A percentile compares a stretch with the other conserved stretches of the same genome.
phyloP scores from a whole-genome alignment of 1,140 invertebrate species.

The Campoletis sonorensis region DNA sequence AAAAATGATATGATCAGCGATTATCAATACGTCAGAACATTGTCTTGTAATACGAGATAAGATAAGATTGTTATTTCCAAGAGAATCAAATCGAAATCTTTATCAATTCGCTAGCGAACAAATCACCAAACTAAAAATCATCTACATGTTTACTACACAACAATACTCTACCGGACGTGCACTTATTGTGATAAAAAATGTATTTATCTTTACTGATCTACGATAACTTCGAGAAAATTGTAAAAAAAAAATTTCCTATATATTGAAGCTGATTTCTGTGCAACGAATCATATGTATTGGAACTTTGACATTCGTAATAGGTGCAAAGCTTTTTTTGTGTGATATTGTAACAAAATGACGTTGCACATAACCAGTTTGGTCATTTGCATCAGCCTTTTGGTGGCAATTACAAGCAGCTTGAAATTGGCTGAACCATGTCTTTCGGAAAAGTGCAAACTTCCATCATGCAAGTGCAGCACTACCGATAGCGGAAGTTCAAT shows the following conservation, averaged over 20 bases:
- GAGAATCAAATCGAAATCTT: not conserved
- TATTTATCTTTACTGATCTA: constrained; percentile 19
- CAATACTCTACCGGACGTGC: not conserved
- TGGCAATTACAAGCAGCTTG: constrained; percentile 39
- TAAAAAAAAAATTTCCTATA: not conserved
- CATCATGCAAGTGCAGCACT: constrained; percentile 76
- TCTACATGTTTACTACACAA: not conserved
- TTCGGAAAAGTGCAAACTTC: constrained; percentile 68
- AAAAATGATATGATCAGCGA: not conserved
- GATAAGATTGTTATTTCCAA: constrained; percentile 5
- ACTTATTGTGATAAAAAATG: not conserved
- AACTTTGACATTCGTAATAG: not conserved
- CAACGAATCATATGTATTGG: not conserved
- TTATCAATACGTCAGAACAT: not conserved
- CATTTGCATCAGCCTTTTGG: constrained; percentile 30
- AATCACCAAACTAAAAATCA: not conserved
- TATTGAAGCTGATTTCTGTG: not conserved
- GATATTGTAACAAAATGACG: constrained; percentile 38
- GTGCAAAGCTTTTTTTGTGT: not conserved
- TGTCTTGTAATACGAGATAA: not conserved
- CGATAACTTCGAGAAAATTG: not conserved
- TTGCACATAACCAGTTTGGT: not conserved
- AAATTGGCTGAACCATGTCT: constrained; percentile 49
- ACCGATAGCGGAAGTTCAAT: constrained; percentile 60
- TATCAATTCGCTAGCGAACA: not conserved